phyloP scores from a whole-genome alignment of 2,888 invertebrate species.

The Pterostichus madidus region DNA sequence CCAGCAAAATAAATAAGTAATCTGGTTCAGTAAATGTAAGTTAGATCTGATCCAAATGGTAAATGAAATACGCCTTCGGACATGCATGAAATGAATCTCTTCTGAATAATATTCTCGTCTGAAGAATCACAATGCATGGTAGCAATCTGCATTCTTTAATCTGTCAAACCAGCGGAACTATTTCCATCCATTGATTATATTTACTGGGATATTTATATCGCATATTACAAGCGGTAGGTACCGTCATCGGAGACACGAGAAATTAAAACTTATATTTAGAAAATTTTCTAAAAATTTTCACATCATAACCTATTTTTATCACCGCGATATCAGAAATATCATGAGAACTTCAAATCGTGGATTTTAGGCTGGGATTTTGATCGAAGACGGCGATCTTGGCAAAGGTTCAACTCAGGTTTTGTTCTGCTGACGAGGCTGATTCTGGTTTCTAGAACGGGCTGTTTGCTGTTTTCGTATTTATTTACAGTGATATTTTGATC shows the following conservation, averaged over 20 bases:
- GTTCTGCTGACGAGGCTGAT: neutral
- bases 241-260: slow-evolving; percentile 35
- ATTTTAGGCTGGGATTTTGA: slow-evolving; percentile 33
- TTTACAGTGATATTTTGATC: too few relatives aligned
- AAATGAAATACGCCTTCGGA: too few relatives aligned
- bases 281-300: slow-evolving; percentile 61
- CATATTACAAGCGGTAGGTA: neutral
- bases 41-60: too few relatives aligned
- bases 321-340: slow-evolving; percentile 55
- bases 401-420: neutral
- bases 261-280: slow-evolving; percentile 59
- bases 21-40: too few relatives aligned
- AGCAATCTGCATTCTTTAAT: too few relatives aligned
- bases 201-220: slow-evolving; percentile 48
- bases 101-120: too few relatives aligned
- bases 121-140: too few relatives aligned
- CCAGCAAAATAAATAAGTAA: too few relatives aligned
- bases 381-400: neutral
- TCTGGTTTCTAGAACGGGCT: neutral
- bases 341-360: slow-evolving; percentile 12
- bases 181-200: slow-evolving; percentile 47
- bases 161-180: neutral
- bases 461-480: too few relatives aligned
- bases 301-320: slow-evolving; percentile 60
- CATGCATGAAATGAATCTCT: too few relatives aligned